Evolutionary conservation across 2,888 invertebrate genomes (phyloP).

Genomic region (Halictus quadricinctus): DNA sequence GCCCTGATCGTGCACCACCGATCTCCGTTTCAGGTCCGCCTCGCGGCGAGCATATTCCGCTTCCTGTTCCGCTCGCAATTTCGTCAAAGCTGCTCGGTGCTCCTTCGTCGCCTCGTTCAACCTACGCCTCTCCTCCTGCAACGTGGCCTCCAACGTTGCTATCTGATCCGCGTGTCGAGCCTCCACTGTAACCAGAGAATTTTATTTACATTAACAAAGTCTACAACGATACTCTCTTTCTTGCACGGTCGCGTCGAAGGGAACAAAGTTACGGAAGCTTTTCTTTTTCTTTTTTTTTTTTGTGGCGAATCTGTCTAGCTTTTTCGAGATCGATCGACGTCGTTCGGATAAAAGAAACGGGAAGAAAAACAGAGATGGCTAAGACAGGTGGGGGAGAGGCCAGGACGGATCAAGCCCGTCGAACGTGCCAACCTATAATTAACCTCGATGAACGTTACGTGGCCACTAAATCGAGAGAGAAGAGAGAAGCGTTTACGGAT

Average conservation of each 20-base stretch:
- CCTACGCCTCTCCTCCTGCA: slow-evolving; percentile 75
- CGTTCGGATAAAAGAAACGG: slow-evolving; percentile 36
- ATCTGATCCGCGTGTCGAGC: slow-evolving; percentile 72
- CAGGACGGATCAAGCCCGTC: slow-evolving; percentile 46
- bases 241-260: background rate
- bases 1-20: slow-evolving; percentile 83
- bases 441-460: slow-evolving; percentile 69
- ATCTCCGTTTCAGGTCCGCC: slow-evolving; percentile 83
- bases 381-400: background rate
- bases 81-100: slow-evolving; percentile 73
- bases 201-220: background rate
- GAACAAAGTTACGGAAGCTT: background rate
- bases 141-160: slow-evolving; percentile 69
- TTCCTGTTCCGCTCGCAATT: slow-evolving; percentile 83
- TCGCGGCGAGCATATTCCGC: slow-evolving; percentile 84
- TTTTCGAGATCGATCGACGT: slow-evolving; percentile 26
- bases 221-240: background rate
- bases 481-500: slow-evolving; percentile 35
- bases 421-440: slow-evolving; percentile 70
- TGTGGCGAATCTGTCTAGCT: background rate
- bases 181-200: slow-evolving; percentile 71
- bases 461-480: slow-evolving; percentile 60
- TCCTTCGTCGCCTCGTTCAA: slow-evolving; percentile 76
- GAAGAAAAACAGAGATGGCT: slow-evolving; percentile 44
- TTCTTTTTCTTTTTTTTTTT: too few species aligned